Conservation (phyloP, 2,113 vertebrate genomes). For the Anarhynchus alexandrinus region DNA sequence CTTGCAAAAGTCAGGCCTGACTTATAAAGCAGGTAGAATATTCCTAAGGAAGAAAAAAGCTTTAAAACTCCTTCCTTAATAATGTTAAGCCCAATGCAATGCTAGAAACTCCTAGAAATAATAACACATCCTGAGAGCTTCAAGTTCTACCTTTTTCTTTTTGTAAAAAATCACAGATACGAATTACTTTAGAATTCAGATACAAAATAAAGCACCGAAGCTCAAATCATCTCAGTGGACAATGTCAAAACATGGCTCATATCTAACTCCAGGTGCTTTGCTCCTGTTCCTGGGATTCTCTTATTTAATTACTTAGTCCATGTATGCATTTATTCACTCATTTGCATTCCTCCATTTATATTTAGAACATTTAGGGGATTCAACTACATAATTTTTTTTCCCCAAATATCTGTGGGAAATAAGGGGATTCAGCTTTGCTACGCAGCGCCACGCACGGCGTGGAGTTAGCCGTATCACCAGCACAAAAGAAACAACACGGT, state of each 20-base stretch:
- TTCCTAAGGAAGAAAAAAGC: not conserved
- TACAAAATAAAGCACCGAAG: slow-evolving; percentile 13
- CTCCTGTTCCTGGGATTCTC: slow-evolving; percentile 7
- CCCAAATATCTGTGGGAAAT: not conserved
- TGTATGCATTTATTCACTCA: slow-evolving; percentile 51
- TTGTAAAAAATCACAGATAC: not conserved
- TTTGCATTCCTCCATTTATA: slow-evolving; percentile 26
- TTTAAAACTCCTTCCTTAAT: not conserved
- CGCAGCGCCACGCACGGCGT: not conserved
- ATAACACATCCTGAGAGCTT: not conserved
- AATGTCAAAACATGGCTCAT: slow-evolving; percentile 28
- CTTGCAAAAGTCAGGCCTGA: not conserved
- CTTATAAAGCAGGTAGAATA: not conserved
- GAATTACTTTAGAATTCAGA: slow-evolving; percentile 32
- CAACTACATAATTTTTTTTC: not conserved
- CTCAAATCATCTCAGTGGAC: not conserved
- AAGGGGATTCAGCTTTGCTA: not conserved
- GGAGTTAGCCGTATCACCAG: not conserved
- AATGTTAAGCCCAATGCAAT: not conserved
- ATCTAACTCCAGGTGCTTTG: slow-evolving; percentile 52
- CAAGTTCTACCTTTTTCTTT: not conserved
- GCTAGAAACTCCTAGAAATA: not conserved
- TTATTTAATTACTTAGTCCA: slow-evolving; percentile 25
- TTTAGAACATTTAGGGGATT: not conserved
- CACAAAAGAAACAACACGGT: not conserved